A percentile compares a stretch with the other conserved stretches of the same genome.
Evolutionary conservation across 2,888 invertebrate species (phyloP).

Genomic region (Cephus spinipes): DNA sequence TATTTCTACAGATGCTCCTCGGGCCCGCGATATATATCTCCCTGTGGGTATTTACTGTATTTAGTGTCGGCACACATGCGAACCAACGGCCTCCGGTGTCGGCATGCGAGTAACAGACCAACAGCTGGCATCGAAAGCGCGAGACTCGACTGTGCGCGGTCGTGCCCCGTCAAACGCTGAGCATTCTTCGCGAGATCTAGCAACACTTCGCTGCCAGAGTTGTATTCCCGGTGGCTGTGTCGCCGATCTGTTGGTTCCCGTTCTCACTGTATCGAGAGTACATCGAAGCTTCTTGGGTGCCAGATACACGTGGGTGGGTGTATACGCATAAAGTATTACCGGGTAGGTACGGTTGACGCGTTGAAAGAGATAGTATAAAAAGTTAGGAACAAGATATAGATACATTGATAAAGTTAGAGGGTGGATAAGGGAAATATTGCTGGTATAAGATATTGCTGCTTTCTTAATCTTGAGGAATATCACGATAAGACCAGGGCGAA

Average conservation of each 20-base stretch:
- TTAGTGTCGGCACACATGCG: slow-evolving; percentile 17
- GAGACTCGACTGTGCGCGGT: slow-evolving; percentile 31
- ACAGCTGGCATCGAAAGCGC: slow-evolving; percentile 47
- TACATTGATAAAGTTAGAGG: not conserved
- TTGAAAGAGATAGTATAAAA: not conserved
- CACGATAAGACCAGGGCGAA: not conserved
- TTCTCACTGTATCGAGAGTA: not conserved
- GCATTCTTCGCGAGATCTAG: slow-evolving; percentile 47
- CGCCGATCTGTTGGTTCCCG: not conserved
- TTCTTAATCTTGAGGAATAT: not conserved
- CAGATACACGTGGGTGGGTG: not conserved
- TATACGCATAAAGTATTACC: not conserved
- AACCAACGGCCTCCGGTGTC: slow-evolving; percentile 9
- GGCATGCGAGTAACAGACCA: slow-evolving; percentile 37
- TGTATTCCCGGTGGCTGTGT: not conserved
- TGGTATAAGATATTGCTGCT: not conserved
- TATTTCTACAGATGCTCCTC: slow-evolving; percentile 16
- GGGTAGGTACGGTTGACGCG: not conserved
- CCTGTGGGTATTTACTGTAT: slow-evolving; percentile 14
- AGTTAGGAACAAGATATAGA: not conserved
- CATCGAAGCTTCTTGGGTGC: too few relatives aligned
- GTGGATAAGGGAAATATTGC: not conserved
- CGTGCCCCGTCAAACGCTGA: slow-evolving; percentile 53
- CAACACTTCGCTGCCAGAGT: not conserved
- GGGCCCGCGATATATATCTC: slow-evolving; percentile 8